Evolutionary conservation across 2,888 invertebrate species (phyloP).

Genomic region (Chrysolina oricalcia): DNA sequence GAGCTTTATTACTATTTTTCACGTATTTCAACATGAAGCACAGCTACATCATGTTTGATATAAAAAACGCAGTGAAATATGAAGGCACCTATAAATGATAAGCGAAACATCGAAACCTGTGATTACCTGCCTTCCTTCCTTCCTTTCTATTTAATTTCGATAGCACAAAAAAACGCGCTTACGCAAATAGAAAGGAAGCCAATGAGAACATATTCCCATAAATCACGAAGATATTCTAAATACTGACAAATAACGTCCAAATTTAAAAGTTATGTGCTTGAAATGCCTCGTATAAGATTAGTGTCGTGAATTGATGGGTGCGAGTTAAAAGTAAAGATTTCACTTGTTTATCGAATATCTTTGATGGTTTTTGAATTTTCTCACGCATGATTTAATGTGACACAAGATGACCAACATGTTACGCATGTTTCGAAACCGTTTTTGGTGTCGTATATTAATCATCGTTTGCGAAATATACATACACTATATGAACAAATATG

Average conservation of each 20-base stretch:
- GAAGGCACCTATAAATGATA: not conserved
- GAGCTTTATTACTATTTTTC: no score
- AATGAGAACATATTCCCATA: not conserved
- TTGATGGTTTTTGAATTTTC: not conserved
- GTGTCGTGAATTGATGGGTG: not conserved
- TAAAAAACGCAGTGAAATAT: not conserved
- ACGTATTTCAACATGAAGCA: no score
- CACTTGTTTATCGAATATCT: not conserved
- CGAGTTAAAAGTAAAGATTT: not conserved
- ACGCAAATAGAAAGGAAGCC: slow-evolving; percentile 9
- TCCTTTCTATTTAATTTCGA: slow-evolving; percentile 2
- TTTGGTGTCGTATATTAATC: not conserved
- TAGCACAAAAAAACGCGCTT: not conserved
- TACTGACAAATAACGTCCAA: slow-evolving; percentile 1
- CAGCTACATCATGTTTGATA: no score
- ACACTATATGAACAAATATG: no score
- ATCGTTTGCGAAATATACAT: not conserved
- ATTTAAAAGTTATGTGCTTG: not conserved
- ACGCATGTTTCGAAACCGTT: not conserved
- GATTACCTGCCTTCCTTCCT: not conserved
- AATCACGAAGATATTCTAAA: not conserved
- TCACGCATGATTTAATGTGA: not conserved
- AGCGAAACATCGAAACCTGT: not conserved
- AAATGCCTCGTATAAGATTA: not conserved
- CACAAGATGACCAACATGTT: not conserved